phyloP scores from a whole-genome alignment of 2,797 vertebrate genomes.

The Bryconaethiops microstoma region DNA sequence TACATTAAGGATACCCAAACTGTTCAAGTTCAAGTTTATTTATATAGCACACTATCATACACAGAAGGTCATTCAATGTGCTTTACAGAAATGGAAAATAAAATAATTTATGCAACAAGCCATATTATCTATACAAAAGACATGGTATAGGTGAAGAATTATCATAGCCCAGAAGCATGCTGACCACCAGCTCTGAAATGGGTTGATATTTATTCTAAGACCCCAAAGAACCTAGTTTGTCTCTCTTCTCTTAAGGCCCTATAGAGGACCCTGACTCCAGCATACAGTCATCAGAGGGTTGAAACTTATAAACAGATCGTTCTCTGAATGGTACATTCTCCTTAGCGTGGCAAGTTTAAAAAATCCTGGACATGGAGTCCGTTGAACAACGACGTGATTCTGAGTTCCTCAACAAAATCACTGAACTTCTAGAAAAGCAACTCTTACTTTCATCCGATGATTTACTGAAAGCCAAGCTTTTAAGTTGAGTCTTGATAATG shows the following conservation, averaged over 20 bases:
- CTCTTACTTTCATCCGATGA: slow-evolving; percentile 64
- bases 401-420: slow-evolving; percentile 32
- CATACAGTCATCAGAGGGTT: slow-evolving; percentile 62
- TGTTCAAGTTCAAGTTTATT: too few relatives aligned
- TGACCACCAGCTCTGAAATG: slow-evolving; percentile 85
- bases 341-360: slow-evolving; percentile 58
- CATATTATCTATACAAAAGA: too few relatives aligned
- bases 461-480: slow-evolving; percentile 65
- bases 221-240: slow-evolving; percentile 74
- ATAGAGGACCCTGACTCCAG: slow-evolving; percentile 64
- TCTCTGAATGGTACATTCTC: slow-evolving; percentile 61
- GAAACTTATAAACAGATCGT: slow-evolving; percentile 68
- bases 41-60: too few relatives aligned
- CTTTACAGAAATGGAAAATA: too few relatives aligned
- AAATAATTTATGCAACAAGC: too few relatives aligned
- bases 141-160: slow-evolving; percentile 54
- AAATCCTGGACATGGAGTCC: slow-evolving; percentile 46
- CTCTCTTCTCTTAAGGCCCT: slow-evolving; percentile 66
- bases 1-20: too few relatives aligned
- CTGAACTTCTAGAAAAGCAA: slow-evolving; percentile 37
- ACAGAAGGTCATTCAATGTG: too few relatives aligned
- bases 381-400: slow-evolving; percentile 43
- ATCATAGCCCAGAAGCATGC: slow-evolving; percentile 83
- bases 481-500: slow-evolving; percentile 61
- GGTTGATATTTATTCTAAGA: slow-evolving; percentile 80